These are phyloP conservation scores for Idaea aversata DNA, from an alignment of 2,888 invertebrate genomes.

Conservation along the genomic window DNA sequence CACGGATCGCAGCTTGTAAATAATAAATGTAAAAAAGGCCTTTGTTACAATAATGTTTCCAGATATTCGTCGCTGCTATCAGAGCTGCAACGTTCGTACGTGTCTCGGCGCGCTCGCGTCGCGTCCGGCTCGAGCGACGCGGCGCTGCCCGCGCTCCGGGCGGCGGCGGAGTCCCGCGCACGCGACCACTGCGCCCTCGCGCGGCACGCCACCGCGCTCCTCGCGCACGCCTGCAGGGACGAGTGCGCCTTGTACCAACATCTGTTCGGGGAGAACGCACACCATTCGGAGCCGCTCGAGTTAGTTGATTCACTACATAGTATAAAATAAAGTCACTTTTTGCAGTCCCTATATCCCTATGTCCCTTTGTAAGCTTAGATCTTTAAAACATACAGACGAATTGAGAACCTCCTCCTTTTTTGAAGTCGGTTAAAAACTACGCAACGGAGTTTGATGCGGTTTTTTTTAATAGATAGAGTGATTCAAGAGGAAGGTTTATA, in stretches of 20 bases:
- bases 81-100: constrained; percentile 92
- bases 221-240: constrained; percentile 96
- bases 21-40: too few species aligned
- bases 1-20: too few species aligned
- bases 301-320: constrained; percentile 65
- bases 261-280: constrained; percentile 88
- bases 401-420: too few species aligned
- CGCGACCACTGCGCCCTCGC: constrained; percentile 90
- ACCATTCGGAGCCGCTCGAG: constrained; percentile 81
- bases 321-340: too few species aligned
- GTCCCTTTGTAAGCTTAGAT: too few species aligned
- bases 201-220: constrained; percentile 92
- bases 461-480: too few species aligned
- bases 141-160: constrained; percentile 86
- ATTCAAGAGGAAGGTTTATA: too few species aligned
- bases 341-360: too few species aligned
- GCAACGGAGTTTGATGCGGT: too few species aligned
- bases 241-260: constrained; percentile 95
- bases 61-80: constrained; percentile 85
- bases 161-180: constrained; percentile 84
- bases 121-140: constrained; percentile 85
- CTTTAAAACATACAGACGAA: too few species aligned
- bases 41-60: constrained; percentile 8
- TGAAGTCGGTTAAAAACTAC: too few species aligned
- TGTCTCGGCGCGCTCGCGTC: constrained; percentile 85